Percentiles rank a stretch among this genome's conserved stretches.
phyloP scores from a whole-genome alignment of 1,140 invertebrate genomes.

The Panonychus citri region DNA sequence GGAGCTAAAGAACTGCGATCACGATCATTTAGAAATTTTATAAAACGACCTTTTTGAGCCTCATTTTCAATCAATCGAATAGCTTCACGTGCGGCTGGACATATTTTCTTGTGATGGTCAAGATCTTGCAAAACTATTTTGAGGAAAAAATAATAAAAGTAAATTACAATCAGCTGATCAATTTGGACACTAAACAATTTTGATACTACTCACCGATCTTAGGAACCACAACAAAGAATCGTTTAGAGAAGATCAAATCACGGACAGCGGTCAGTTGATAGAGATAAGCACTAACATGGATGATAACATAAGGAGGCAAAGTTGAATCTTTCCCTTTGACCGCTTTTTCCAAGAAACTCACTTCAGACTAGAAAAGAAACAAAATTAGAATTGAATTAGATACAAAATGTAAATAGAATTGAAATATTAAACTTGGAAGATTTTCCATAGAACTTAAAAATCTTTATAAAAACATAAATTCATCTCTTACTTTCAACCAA shows the following conservation, averaged over 20 bases:
- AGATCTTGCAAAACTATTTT: slow-evolving; percentile 55
- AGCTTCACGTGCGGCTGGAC: slow-evolving; percentile 47
- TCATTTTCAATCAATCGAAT: slow-evolving; percentile 74
- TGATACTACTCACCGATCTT: slow-evolving; percentile 33
- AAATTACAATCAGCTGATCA: neutral
- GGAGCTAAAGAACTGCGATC: slow-evolving; percentile 45
- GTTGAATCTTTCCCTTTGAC: slow-evolving; percentile 10
- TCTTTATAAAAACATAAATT: neutral
- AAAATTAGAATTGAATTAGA: neutral
- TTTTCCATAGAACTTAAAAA: too few species aligned
- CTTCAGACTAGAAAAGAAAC: neutral
- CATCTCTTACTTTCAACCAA: slow-evolving; percentile 34
- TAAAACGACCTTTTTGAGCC: slow-evolving; percentile 40
- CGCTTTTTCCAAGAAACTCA: slow-evolving; percentile 4
- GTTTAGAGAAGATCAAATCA: slow-evolving; percentile 43
- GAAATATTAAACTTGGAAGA: too few species aligned
- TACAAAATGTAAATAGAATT: too few species aligned
- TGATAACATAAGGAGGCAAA: slow-evolving; percentile 33
- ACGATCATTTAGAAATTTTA: slow-evolving; percentile 43
- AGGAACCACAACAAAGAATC: slow-evolving; percentile 55
- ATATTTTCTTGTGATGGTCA: slow-evolving; percentile 57
- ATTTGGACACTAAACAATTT: slow-evolving; percentile 3
- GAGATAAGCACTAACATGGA: slow-evolving; percentile 43
- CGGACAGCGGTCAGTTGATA: slow-evolving; percentile 46
- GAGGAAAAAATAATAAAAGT: slow-evolving; percentile 3